Evolutionary conservation across 2,888 invertebrate species (phyloP).

Genomic region (Cosmopolites sordidus): DNA sequence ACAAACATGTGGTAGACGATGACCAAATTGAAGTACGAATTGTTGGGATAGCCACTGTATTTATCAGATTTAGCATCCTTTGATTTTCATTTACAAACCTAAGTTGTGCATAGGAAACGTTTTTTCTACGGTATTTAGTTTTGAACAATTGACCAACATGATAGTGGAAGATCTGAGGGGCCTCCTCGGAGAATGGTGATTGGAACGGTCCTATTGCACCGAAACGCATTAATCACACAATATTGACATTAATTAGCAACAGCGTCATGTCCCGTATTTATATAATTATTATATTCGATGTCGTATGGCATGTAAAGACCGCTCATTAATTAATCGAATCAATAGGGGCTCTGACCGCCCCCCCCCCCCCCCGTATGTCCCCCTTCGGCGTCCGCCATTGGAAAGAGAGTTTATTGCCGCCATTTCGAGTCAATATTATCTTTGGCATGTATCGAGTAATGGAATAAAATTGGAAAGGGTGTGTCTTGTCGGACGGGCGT

Average conservation of each 20-base stretch:
- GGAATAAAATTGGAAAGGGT: slow-evolving; percentile 19
- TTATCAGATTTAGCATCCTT: too few species aligned
- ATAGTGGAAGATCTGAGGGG: too few species aligned
- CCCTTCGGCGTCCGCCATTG: neutral
- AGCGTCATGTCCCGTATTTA: slow-evolving; percentile 46
- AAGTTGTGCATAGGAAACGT: too few species aligned
- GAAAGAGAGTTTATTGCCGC: slow-evolving; percentile 27
- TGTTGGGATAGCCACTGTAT: too few species aligned
- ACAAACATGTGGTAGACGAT: too few species aligned
- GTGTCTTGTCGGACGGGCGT: slow-evolving; percentile 5
- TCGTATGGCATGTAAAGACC: slow-evolving; percentile 37
- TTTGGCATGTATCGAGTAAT: slow-evolving; percentile 25
- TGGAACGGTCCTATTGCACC: slow-evolving; percentile 25
- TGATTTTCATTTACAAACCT: too few species aligned
- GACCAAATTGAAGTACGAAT: too few species aligned
- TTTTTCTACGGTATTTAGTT: too few species aligned
- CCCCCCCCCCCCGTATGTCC: neutral
- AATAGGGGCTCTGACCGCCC: slow-evolving; percentile 17
- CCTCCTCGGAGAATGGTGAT: too few species aligned
- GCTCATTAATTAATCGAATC: slow-evolving; percentile 44
- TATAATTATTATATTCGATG: slow-evolving; percentile 47
- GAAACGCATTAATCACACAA: slow-evolving; percentile 44
- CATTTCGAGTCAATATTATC: slow-evolving; percentile 28
- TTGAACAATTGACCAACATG: too few species aligned
- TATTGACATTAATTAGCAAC: slow-evolving; percentile 47